These are phyloP conservation scores for Gasterosteus aculeatus DNA, from an alignment of 2,113 vertebrate species.

Conservation along the genomic window DNA sequence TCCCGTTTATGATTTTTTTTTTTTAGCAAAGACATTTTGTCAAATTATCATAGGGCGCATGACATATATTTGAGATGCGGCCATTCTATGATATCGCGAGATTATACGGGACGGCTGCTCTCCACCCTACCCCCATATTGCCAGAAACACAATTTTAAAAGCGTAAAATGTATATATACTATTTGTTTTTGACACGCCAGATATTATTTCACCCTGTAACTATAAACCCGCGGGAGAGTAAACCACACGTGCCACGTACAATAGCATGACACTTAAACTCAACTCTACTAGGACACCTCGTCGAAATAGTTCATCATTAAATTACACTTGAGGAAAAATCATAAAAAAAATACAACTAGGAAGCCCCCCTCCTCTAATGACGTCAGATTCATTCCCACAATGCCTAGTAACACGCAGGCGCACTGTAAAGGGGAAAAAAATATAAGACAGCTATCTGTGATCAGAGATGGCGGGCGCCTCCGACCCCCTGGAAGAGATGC, in stretches of 20 bases:
- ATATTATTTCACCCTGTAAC: not conserved
- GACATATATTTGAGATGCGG: not conserved
- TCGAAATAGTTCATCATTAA: not conserved
- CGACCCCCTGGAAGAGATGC: constrained; percentile 91
- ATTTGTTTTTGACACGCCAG: not conserved
- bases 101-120: not conserved
- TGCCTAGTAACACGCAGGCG: constrained; percentile 87
- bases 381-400: constrained; percentile 83
- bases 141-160: not conserved
- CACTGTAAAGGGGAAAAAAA: constrained; percentile 47
- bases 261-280: not conserved
- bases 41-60: not conserved
- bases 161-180: not conserved
- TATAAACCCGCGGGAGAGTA: not conserved
- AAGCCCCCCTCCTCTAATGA: constrained; percentile 58
- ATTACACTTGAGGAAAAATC: not conserved
- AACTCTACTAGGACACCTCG: not conserved
- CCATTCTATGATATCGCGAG: constrained; percentile 39
- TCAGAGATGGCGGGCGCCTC: constrained; percentile 89
- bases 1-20: not conserved
- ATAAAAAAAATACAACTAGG: constrained; percentile 14
- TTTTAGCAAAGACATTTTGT: not conserved
- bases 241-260: too few relatives aligned
- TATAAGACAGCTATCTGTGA: constrained; percentile 80
- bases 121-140: constrained; percentile 4